Conservation (phyloP, 2,797 vertebrate species). For the Pelodytes ibericus region DNA sequence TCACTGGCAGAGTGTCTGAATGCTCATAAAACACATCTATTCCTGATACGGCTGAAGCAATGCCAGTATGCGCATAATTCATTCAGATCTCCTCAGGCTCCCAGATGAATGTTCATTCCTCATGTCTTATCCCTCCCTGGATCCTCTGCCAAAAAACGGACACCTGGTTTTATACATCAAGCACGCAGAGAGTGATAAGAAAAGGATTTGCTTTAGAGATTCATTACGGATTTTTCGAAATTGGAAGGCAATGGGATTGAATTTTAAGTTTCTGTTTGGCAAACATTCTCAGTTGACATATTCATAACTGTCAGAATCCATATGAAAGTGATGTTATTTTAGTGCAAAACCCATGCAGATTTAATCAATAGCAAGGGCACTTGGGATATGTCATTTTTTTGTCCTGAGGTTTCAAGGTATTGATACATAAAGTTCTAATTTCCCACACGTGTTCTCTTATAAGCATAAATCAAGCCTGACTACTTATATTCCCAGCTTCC, state of each 20-base stretch:
- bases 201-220: conserved; percentile 1
- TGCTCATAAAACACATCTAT: conserved; percentile 44
- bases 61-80: conserved; percentile 39
- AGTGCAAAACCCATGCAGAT: too few relatives aligned
- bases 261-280: neutral
- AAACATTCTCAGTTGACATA: neutral
- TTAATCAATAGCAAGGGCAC: too few relatives aligned
- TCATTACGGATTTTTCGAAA: neutral
- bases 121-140: neutral
- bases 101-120: conserved; percentile 26
- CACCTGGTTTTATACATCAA: conserved; percentile 20
- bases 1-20: conserved; percentile 34
- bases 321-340: neutral
- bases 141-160: conserved; percentile 9
- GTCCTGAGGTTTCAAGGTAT: too few relatives aligned
- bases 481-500: too few relatives aligned
- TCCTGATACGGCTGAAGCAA: conserved; percentile 35
- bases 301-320: neutral
- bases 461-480: too few relatives aligned
- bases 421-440: too few relatives aligned
- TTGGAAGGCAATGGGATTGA: neutral
- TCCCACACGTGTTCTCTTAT: too few relatives aligned
- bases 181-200: neutral
- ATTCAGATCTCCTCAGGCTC: conserved; percentile 4
- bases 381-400: too few relatives aligned